Base-by-base conservation (phyloP, 2,113 vertebrate species). In the Microcebus jonahi region DNA sequence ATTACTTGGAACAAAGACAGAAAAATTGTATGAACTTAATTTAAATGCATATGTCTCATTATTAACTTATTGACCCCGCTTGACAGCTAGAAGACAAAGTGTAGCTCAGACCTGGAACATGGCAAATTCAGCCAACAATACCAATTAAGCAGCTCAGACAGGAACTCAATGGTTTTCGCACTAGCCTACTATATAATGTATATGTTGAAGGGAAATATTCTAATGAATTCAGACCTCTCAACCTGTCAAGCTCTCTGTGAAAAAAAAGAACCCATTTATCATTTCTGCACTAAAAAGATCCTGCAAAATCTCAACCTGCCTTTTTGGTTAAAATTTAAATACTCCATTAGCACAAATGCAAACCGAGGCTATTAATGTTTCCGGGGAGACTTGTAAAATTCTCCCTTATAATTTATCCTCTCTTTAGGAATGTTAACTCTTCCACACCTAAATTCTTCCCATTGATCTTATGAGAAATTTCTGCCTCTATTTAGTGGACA, bases 181-280 rank as follows among this genome's bases (percentile, higher is more conserved):
- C 55, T 53, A 68, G 90, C 76, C 36, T 67, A 36, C 67, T 80
- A 95, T 92, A 45, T 63, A 90, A 77, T 67, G 76, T 91, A 68
- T 91, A 95, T 14, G 9, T 92, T 75, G 90, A 96, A 86, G 80
- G 97, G 95, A 98, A 96, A 97, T 98, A 98, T 96, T 98, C 97
- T 98, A 98, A 98, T 98, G 97, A 98, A 98, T 97, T 97, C 98
- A 98, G 96, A 80, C 94, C 90, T 95, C 86, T 98, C 95, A 95
- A 95, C 92, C 92, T 97, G 96, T 98, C 98, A 98, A 57, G 96
- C 95, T 88, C 93, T 90, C 65, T 57, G 18, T 89, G 96, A 93
- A 95, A 94, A 95, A 96, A 97, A 98, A 97, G 80, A 90, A 95
- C 39, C 84, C 90, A 97, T 97, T 97, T 97, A 94, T 97, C 96